These are phyloP conservation scores for Montipora capitata DNA, from an alignment of 92 coral and sea anemone species.

Conservation along the genomic window DNA sequence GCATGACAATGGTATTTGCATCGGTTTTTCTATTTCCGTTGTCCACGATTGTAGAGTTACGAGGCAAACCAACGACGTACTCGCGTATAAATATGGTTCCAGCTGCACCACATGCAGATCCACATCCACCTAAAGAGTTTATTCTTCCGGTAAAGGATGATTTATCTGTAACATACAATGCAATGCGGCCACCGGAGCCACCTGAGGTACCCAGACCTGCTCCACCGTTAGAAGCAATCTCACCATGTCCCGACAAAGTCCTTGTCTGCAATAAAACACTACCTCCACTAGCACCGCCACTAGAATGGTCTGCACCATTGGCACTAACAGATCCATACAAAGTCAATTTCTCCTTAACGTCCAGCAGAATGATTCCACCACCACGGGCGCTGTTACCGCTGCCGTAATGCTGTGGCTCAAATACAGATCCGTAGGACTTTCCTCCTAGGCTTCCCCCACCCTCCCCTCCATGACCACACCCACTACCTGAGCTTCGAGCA, in stretches of 20 bases:
- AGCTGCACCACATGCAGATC: constrained; percentile 90
- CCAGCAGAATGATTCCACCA: constrained; percentile 86
- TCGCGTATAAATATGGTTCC: constrained; percentile 92
- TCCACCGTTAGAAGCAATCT: constrained; percentile 85
- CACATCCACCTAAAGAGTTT: constrained; percentile 88
- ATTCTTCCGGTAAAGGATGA: constrained; percentile 77
- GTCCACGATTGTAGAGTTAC: constrained; percentile 91
- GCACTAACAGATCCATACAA: constrained; percentile 81
- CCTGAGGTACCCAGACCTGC: constrained; percentile 67
- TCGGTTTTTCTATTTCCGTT: constrained; percentile 82
- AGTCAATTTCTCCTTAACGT: constrained; percentile 58
- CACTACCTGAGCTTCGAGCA: constrained; percentile 71
- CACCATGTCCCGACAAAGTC: constrained; percentile 86
- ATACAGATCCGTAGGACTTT: constrained; percentile 91
- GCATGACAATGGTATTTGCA: constrained; percentile 96
- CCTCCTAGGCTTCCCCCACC: constrained; percentile 91
- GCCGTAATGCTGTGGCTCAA: constrained; percentile 91
- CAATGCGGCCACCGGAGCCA: constrained; percentile 97
- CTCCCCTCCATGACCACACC: constrained; percentile 97
- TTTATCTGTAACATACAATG: constrained; percentile 86
- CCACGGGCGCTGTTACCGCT: constrained; percentile 91
- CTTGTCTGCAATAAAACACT: constrained; percentile 80
- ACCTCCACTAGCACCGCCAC: constrained; percentile 99
- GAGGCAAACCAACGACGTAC: constrained; percentile 83
- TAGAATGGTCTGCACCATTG: constrained; percentile 74